Conservation (phyloP, 2,797 vertebrate species). For the Trachurus trachurus region DNA sequence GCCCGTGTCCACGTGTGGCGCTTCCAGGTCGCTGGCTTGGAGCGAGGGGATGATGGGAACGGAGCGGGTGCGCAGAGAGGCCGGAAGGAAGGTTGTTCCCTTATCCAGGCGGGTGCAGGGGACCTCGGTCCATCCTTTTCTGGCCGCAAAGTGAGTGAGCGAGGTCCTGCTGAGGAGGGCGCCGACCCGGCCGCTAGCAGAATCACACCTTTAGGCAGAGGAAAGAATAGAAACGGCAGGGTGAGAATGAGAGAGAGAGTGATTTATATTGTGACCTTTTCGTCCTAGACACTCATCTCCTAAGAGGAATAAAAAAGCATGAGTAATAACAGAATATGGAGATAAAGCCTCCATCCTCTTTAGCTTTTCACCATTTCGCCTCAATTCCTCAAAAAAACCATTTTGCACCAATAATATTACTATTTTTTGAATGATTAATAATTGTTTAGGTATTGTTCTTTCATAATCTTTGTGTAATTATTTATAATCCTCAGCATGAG, state of each 20-base stretch:
- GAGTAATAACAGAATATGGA: slow-evolving; percentile 14
- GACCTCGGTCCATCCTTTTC: slow-evolving; percentile 82
- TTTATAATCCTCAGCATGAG: slow-evolving; percentile 76
- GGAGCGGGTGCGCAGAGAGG: slow-evolving; percentile 78
- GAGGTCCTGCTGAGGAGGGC: slow-evolving; percentile 75
- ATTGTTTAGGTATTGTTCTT: slow-evolving; percentile 64
- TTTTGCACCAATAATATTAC: slow-evolving; percentile 25
- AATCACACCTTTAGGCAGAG: slow-evolving; percentile 74
- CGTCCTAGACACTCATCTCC: slow-evolving; percentile 25
- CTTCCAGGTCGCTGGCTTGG: slow-evolving; percentile 78
- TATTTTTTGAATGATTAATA: neutral
- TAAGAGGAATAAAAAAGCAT: slow-evolving; percentile 15
- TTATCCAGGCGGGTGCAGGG: slow-evolving; percentile 85
- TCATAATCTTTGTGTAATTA: slow-evolving; percentile 82
- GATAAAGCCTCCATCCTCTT: slow-evolving; percentile 20
- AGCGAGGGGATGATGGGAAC: slow-evolving; percentile 89
- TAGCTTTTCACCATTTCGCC: slow-evolving; percentile 42
- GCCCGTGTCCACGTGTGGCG: slow-evolving; percentile 19
- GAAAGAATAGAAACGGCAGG: slow-evolving; percentile 46
- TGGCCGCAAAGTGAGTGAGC: slow-evolving; percentile 66
- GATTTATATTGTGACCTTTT: slow-evolving; percentile 61
- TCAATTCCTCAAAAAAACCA: slow-evolving; percentile 13
- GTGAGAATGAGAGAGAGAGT: slow-evolving; percentile 46
- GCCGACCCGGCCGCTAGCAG: slow-evolving; percentile 61
- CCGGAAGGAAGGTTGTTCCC: slow-evolving; percentile 67